Percentiles rank a stretch among this genome's conserved stretches.
Conservation (phyloP, 2,888 invertebrate genomes). For the Graphium colonna region DNA sequence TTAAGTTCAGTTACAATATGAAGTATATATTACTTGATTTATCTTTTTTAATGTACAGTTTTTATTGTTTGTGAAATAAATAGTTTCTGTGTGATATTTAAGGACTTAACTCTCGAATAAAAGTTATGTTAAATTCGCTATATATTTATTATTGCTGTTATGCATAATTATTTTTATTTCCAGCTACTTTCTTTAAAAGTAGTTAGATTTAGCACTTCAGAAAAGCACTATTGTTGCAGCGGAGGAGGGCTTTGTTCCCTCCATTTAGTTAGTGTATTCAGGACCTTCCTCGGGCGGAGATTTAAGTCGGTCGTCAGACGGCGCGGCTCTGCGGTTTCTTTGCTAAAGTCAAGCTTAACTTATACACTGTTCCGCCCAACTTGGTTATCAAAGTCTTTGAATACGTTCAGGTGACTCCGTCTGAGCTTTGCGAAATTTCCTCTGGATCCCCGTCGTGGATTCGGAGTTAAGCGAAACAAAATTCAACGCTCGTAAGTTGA, state of each 20-base stretch:
- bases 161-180: background rate
- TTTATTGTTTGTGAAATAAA: too few species aligned
- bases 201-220: background rate
- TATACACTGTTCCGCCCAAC: slow-evolving; percentile 62
- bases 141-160: too few species aligned
- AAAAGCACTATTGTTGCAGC: slow-evolving; percentile 12
- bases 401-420: slow-evolving; percentile 71
- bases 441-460: slow-evolving; percentile 24
- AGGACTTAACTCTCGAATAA: too few species aligned
- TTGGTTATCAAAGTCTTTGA: slow-evolving; percentile 60
- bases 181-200: background rate
- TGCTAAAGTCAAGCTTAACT: slow-evolving; percentile 69
- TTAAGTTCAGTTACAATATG: too few species aligned
- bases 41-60: too few species aligned
- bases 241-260: slow-evolving; percentile 20
- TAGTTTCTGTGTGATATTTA: too few species aligned
- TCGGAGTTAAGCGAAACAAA: slow-evolving; percentile 18
- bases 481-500: slow-evolving; percentile 14
- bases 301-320: slow-evolving; percentile 69
- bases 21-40: too few species aligned
- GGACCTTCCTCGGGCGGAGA: slow-evolving; percentile 38
- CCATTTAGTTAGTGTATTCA: slow-evolving; percentile 25
- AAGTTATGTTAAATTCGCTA: too few species aligned
- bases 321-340: slow-evolving; percentile 69
- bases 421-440: slow-evolving; percentile 58